Conservation (phyloP, 2,113 vertebrate species). For the Dromas ardeola region DNA sequence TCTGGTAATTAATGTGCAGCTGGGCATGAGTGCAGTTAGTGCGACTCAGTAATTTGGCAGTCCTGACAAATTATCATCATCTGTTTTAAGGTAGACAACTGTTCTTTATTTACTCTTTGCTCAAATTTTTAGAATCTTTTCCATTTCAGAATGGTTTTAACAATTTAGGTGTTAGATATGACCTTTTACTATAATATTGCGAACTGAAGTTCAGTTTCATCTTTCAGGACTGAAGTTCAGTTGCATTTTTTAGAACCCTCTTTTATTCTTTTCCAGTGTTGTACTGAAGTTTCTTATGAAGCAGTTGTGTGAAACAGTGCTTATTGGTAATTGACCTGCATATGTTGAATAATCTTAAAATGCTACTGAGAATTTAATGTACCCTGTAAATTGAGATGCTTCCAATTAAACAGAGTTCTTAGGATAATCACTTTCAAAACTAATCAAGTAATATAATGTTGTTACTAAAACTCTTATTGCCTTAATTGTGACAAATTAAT, state of each 20-base stretch:
- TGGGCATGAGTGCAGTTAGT: slow-evolving; percentile 58
- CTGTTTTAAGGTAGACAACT: slow-evolving; percentile 34
- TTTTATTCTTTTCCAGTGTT: slow-evolving; percentile 23
- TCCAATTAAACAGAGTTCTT: slow-evolving; percentile 74
- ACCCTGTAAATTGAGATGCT: slow-evolving; percentile 76
- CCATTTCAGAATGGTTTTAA: slow-evolving; percentile 9
- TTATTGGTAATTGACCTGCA: slow-evolving; percentile 76
- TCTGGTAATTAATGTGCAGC: slow-evolving; percentile 74
- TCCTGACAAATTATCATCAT: slow-evolving; percentile 63
- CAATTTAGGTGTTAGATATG: not conserved
- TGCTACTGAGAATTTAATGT: slow-evolving; percentile 71
- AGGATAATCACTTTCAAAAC: slow-evolving; percentile 75
- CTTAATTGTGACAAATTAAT: slow-evolving; percentile 77
- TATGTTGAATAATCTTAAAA: slow-evolving; percentile 69
- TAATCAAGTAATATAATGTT: slow-evolving; percentile 66
- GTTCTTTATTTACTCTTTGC: slow-evolving; percentile 3
- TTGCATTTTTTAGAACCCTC: slow-evolving; percentile 22
- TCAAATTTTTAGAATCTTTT: slow-evolving; percentile 9
- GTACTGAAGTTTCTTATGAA: slow-evolving; percentile 54
- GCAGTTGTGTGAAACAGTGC: slow-evolving; percentile 63
- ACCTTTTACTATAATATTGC: slow-evolving; percentile 2
- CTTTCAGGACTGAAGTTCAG: slow-evolving; percentile 25
- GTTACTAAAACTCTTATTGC: slow-evolving; percentile 67
- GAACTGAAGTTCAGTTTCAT: not conserved
- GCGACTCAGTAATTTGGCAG: slow-evolving; percentile 57